Percentiles rank a stretch among this genome's conserved stretches.
Conservation (phyloP, 2,113 vertebrate genomes). For the Aldabrachelys gigantea region DNA sequence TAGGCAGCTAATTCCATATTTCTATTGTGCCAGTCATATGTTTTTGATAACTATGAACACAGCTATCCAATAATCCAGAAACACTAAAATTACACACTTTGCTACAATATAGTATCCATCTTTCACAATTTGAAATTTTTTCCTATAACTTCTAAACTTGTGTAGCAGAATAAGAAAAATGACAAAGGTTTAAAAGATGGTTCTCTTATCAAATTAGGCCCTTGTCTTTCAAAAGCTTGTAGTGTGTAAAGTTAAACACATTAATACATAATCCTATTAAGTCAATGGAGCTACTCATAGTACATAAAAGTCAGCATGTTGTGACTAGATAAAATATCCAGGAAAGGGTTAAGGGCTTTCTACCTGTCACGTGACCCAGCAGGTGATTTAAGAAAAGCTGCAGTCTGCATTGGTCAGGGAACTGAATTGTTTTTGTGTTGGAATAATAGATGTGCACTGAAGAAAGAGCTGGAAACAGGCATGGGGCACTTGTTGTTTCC, state of each 20-base stretch:
- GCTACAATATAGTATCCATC: not conserved
- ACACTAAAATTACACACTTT: not conserved
- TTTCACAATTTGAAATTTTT: not conserved
- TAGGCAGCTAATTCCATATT: not conserved
- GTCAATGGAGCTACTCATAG: not conserved
- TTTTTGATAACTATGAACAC: not conserved
- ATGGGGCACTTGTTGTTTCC: not conserved
- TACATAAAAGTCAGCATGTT: not conserved
- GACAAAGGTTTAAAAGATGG: no score
- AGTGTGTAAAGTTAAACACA: no score
- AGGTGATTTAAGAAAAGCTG: not conserved
- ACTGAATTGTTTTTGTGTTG: not conserved
- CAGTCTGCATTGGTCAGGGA: not conserved
- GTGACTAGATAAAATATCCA: not conserved
- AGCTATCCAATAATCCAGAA: not conserved
- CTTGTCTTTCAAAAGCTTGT: no score
- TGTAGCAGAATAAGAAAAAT: no score
- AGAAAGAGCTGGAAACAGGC: not conserved
- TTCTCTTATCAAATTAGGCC: no score
- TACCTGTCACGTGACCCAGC: not conserved
- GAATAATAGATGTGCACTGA: not conserved
- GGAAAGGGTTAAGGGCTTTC: not conserved
- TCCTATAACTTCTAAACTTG: no score
- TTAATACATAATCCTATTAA: not conserved
- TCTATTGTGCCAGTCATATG: not conserved